These are phyloP conservation scores for Phaethornis superciliosus DNA, from an alignment of 2,113 vertebrate species.

Conservation along the genomic window DNA sequence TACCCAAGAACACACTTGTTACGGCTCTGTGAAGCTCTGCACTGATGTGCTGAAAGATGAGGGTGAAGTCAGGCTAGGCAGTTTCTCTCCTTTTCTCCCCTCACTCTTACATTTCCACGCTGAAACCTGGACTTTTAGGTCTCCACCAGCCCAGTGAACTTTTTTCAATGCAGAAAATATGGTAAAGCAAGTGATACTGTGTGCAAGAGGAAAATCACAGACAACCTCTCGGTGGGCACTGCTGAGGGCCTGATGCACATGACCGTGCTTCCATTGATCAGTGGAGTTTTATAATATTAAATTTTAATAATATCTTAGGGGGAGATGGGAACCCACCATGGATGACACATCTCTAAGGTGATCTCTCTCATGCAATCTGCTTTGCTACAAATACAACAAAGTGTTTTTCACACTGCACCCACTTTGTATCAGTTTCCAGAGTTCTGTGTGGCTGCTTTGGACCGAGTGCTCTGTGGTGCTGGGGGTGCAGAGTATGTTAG, in stretches of 20 bases:
- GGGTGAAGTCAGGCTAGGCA: neutral
- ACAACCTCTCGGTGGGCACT: neutral
- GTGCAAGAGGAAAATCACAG: neutral
- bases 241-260: neutral
- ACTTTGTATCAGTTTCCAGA: neutral
- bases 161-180: neutral
- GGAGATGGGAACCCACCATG: neutral
- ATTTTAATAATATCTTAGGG: neutral
- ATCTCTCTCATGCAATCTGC: neutral
- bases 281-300: neutral
- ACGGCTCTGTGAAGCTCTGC: neutral
- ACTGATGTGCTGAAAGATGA: neutral
- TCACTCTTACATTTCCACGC: neutral
- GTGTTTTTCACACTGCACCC: neutral
- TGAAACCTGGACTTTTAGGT: neutral
- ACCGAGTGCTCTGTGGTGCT: neutral
- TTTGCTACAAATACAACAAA: neutral
- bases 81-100: neutral
- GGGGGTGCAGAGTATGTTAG: neutral
- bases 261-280: accelerated
- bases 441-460: neutral
- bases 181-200: neutral
- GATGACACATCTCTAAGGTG: neutral
- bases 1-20: neutral
- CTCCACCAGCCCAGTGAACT: neutral